These are phyloP conservation scores for Brachionus sp. DNA, from an alignment of 1,140 invertebrate genomes.

Conservation along the genomic window DNA sequence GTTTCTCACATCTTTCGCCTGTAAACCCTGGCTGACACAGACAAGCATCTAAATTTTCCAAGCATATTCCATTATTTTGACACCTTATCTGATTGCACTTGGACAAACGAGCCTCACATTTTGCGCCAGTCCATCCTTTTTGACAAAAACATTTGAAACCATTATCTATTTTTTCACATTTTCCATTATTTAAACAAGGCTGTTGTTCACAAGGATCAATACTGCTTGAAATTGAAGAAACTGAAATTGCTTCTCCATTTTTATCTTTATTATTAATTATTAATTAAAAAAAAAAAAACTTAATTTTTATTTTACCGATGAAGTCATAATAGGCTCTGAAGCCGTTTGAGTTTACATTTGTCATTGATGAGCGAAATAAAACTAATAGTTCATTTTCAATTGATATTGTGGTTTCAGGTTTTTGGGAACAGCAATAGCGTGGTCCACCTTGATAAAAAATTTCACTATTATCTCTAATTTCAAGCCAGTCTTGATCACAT, in stretches of 20 bases:
- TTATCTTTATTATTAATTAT: not conserved
- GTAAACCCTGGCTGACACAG: constrained; percentile 50
- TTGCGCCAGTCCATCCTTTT: constrained; percentile 13
- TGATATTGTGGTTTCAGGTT: constrained; percentile 14
- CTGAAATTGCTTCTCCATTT: not conserved
- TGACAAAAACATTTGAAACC: constrained; percentile 15
- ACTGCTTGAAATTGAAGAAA: constrained; percentile 59
- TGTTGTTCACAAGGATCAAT: constrained; percentile 67
- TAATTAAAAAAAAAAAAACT: not conserved
- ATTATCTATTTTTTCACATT: constrained; percentile 58
- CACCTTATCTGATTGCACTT: constrained; percentile 69
- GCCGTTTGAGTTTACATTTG: constrained; percentile 1
- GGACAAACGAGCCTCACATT: constrained; percentile 71
- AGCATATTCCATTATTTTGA: constrained; percentile 50
- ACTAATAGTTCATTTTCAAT: constrained; percentile 16
- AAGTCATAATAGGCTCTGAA: constrained; percentile 32
- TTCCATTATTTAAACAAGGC: constrained; percentile 67
- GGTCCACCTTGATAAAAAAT: constrained; percentile 40
- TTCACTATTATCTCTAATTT: constrained; percentile 23
- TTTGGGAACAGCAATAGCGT: constrained; percentile 28
- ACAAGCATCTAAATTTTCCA: constrained; percentile 51
- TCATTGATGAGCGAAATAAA: not conserved
- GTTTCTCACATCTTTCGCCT: constrained; percentile 47
- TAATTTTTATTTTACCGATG: not conserved
- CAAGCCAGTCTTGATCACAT: constrained; percentile 45